Evolutionary conservation across 2,797 vertebrate species (phyloP), one percentile per base, ranked within the genome.

Genomic region (Pampus argenteus): DNA sequence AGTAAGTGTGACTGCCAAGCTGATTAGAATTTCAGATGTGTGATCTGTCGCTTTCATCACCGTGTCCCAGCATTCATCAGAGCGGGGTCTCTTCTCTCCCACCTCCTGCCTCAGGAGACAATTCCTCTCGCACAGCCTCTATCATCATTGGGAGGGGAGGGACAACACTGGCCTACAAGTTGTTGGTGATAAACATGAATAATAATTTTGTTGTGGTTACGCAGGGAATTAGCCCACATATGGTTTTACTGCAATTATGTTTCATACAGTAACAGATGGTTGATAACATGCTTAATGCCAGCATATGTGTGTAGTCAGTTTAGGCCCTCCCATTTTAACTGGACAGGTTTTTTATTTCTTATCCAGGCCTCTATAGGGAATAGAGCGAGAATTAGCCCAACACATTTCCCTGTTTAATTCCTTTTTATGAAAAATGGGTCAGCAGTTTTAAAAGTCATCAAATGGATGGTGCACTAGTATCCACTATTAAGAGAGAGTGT

Each of bases 1-100:
- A 17, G 55, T 1, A n/a, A 42, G 55, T 3, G 55, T 56, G 40
- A 15, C 69, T 51, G 63, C 90, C 73, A 87, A 91, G 93, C 78
- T 93, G 81, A 93, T 89, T 94, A 89, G 88, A 86, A 88, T 93
- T 93, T 94, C 78, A 86, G 83, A 89, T 89, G 83, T 91, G 93
- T 87, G 79, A 84, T 82, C 82, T 76, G 77, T 71, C 48, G 90
- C 55, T 72, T 88, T 86, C 90, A 77, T 89, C 82, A 50, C 74
- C 63, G 45, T 49, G 20, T 66, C 66, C 64, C 69, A 4, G 58
- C 60, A 65, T 86, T 61, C 66, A 49, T 81, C 70, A 61, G 69
- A 77, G 72, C 8, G 40, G 7, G 5, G 47, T 78, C 50, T 42
- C 78, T 31, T 25, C 70, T 69, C 60, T 62, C 25, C 72, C 65